These are phyloP conservation scores for Diplodus puntazzo DNA, from an alignment of 2,797 vertebrate genomes.

Conservation along the genomic window DNA sequence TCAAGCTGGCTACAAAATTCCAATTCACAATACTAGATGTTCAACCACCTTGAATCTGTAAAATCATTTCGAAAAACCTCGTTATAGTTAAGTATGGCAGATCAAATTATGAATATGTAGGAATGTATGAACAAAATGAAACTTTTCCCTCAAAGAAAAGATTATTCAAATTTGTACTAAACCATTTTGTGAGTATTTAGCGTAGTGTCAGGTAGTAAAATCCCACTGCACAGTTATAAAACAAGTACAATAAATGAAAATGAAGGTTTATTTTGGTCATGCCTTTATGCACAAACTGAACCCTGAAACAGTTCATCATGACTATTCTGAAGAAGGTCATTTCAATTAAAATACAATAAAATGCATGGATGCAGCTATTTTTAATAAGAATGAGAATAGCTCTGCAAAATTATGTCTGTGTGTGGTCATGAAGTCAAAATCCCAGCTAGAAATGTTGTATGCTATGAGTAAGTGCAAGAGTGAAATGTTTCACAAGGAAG, in stretches of 20 bases:
- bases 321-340: not conserved
- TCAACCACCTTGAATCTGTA: not conserved
- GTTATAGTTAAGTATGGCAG: not conserved
- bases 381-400: not conserved
- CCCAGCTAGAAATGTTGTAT: not conserved
- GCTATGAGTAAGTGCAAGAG: constrained; percentile 26
- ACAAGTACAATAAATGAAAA: not conserved
- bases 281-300: not conserved
- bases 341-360: not conserved
- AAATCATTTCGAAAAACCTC: not conserved
- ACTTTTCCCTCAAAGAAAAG: not conserved
- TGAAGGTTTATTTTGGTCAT: not conserved
- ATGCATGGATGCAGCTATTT: not conserved
- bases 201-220: not conserved
- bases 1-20: not conserved
- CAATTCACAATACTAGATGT: not conserved
- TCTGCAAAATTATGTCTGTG: not conserved
- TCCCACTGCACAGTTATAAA: not conserved
- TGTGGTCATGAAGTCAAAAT: constrained; percentile 7
- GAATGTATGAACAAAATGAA: no score
- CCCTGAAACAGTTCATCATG: not conserved
- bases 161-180: not conserved
- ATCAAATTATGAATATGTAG: not conserved
- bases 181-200: not conserved
- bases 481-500: constrained; percentile 16